Evolutionary conservation across 1,140 invertebrate species (phyloP), one percentile per base, ranked within the genome.

Genomic region (Euschistus heros): DNA sequence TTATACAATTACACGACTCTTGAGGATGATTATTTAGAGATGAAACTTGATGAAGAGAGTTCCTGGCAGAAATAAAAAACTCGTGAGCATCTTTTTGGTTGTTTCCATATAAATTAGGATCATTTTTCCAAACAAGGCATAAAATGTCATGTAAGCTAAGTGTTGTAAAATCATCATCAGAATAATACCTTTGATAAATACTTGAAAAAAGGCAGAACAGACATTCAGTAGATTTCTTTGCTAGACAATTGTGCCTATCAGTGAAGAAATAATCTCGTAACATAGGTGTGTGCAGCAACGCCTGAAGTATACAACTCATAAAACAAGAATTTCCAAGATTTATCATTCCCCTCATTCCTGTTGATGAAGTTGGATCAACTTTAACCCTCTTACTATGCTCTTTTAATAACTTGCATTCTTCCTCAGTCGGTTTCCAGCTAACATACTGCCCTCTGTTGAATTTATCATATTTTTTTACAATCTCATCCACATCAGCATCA

Each of bases 271-370:
- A 98, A 75, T 98, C 94, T 69, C 95, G 78, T 63, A 99, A 77
- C 20, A 97, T 76, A 1, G 95, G 94, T 7, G 94, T 98, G 73
- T 98, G 95, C 55, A 93, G 93, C 65, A 99, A 74, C 1, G 92
- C 89, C 80, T 98, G 96, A 10, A 98, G 86, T 72, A 98, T 96
- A 73, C 92, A 95, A 76, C 97, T 98, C 92, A 98, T 97, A 75
- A 98, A 98, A 77, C 96, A 99, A 0, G 97, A 98, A 68, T 94
- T 93, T n/a, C 96, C 95, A 69, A 98, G 79, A 79, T 99, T 99
- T 68, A 97, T 87, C 24, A 98, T 80, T 2, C 96, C 96, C 67
- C 95, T 80, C 30, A 97, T 76, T 42, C 93, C 85, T 79, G 65
- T 59, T 73, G 69, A 52, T 63, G 26, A 33, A 52, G 18, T 42